Evolutionary conservation across 2,888 invertebrate species (phyloP), one percentile per base, ranked within the genome.

Genomic region (Pheosia gnoma): DNA sequence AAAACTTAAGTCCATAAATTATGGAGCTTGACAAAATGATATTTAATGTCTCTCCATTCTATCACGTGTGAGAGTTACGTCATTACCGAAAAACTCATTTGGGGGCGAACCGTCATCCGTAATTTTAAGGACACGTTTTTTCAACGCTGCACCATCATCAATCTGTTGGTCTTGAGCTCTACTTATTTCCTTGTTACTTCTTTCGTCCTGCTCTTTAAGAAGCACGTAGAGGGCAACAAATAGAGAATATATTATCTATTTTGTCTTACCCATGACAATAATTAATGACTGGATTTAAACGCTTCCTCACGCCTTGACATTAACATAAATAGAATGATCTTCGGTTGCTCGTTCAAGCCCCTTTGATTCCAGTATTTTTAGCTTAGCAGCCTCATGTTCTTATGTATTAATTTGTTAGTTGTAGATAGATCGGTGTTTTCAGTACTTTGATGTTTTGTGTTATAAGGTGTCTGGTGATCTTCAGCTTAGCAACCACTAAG

Each of bases 261-360:
- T 92, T 90, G 91, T 91, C 90, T 90, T 87, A 86, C 84, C 84
- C 81, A 84, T 93, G 93, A 93, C 93, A 93, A 93, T 93, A 93
- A 93, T 93, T 93, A 93, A 93, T 93, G 93, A 87, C 84, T 90
- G 93, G 93, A 92, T 91, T 93, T 93, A 93, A 93, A 93, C 91
- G 93, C 93, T 93, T 93, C 93, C 93, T 93, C 93, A 93, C 93
- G 93, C 91, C 92, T 92, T 92, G 93, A 93, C 93, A 93, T 93
- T 89, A 93, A 91, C 91, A 85, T 91, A 93, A 93, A 93, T 93
- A 93, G 93, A 93, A 89, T 90, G 88, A 90, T 92, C 91, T 90
- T 87, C 88, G 84, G 87, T 86, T 84, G 81, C 82, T 82, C 81
- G 80, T 81, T 81, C 75, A 82, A 88, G 89, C 91, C 91, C 92